phyloP scores from a whole-genome alignment of 1,140 invertebrate genomes.

The Drosophila rhopaloa region DNA sequence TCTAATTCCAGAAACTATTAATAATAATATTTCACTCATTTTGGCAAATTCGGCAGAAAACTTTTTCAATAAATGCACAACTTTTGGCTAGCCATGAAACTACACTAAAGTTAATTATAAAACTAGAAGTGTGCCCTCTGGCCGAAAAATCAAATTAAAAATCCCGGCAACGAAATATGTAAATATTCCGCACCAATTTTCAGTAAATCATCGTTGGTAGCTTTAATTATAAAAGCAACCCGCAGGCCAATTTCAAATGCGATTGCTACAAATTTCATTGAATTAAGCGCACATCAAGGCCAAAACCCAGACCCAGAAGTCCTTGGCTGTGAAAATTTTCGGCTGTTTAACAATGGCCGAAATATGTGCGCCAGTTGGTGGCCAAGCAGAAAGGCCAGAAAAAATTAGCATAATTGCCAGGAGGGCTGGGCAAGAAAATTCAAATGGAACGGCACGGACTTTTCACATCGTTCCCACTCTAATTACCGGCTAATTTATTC shows the following conservation, averaged over 20 bases:
- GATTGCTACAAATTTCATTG: slow-evolving; percentile 66
- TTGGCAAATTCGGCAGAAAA: neutral
- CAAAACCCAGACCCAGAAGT: slow-evolving; percentile 10
- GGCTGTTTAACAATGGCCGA: slow-evolving; percentile 63
- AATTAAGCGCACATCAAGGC: slow-evolving; percentile 53
- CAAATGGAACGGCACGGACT: slow-evolving; percentile 35
- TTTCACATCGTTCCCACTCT: slow-evolving; percentile 17
- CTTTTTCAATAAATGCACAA: slow-evolving; percentile 20
- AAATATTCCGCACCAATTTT: slow-evolving; percentile 30
- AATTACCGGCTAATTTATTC: slow-evolving; percentile 52
- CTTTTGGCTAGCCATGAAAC: neutral
- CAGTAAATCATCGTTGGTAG: slow-evolving; percentile 30
- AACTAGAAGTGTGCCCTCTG: neutral
- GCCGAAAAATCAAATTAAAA: slow-evolving; percentile 24
- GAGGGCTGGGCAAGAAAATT: slow-evolving; percentile 34
- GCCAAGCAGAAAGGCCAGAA: slow-evolving; percentile 29
- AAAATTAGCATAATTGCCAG: slow-evolving; percentile 72
- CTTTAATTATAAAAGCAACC: slow-evolving; percentile 43
- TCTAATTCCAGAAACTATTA: neutral
- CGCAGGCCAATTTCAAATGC: slow-evolving; percentile 61
- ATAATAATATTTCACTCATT: neutral
- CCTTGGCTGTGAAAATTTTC: slow-evolving; percentile 65
- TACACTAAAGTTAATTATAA: slow-evolving; percentile 5
- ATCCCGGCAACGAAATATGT: slow-evolving; percentile 17
- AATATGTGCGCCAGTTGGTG: slow-evolving; percentile 63